These are phyloP conservation scores for Caenorhabditis sp. DNA, from an alignment of 2,888 invertebrate genomes.

Conservation along the genomic window DNA sequence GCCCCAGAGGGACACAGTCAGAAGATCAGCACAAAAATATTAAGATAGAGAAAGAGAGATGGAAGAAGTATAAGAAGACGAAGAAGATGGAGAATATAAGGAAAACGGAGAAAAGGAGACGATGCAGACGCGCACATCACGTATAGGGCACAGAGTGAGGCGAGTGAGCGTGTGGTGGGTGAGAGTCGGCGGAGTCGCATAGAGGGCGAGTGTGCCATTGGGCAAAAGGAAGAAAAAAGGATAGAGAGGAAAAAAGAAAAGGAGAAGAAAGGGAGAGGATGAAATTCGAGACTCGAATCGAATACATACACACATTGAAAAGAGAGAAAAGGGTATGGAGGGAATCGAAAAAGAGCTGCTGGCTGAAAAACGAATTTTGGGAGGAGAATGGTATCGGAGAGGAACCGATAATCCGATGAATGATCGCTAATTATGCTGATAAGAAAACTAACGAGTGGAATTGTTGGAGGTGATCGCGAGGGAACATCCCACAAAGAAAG, in stretches of 20 bases:
- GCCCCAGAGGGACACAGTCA: not conserved
- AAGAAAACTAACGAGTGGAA: conserved; percentile 20
- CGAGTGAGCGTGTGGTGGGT: conserved; percentile 28
- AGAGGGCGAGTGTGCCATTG: conserved; percentile 44
- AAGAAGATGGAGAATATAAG: conserved; percentile 13
- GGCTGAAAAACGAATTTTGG: conserved; percentile 20
- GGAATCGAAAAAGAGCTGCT: conserved; percentile 28
- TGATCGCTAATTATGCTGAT: conserved; percentile 34
- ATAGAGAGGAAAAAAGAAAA: conserved; percentile 25
- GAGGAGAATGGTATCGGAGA: conserved; percentile 9
- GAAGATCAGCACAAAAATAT: conserved; percentile 23
- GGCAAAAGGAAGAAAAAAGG: conserved; percentile 22
- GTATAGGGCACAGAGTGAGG: conserved; percentile 44
- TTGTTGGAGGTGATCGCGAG: conserved; percentile 2
- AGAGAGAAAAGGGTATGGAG: conserved; percentile 34
- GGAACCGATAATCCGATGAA: conserved; percentile 20
- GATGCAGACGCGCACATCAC: conserved; percentile 34
- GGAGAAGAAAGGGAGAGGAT: conserved; percentile 32
- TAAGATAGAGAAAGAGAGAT: conserved; percentile 28
- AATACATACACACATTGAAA: conserved; percentile 56
- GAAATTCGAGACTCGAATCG: conserved; percentile 60
- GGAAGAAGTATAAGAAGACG: conserved; percentile 21
- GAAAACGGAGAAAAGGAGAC: conserved; percentile 35
- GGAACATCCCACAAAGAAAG: not conserved
- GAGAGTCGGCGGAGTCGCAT: conserved; percentile 21